These are phyloP conservation scores for Calameuta filiformis DNA, from an alignment of 2,888 invertebrate genomes.

Conservation along the genomic window DNA sequence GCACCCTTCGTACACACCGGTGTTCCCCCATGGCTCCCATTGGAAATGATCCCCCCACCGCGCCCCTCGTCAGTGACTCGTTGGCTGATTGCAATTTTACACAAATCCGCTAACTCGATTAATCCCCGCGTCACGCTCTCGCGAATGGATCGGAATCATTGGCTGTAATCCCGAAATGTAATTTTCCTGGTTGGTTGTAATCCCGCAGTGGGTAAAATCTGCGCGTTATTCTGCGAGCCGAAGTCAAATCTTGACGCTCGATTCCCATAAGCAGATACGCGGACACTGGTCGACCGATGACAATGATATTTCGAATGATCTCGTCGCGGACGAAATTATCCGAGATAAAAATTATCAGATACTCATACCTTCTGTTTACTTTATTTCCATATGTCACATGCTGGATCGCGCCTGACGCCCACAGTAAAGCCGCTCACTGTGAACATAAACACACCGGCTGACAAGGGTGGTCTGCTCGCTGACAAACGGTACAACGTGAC, in stretches of 20 bases:
- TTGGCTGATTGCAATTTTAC: constrained; percentile 44
- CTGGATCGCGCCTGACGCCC: constrained; percentile 25
- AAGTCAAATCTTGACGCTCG: not conserved
- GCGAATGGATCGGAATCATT: constrained; percentile 38
- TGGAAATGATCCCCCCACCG: constrained; percentile 3
- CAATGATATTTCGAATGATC: not conserved
- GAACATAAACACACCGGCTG: constrained; percentile 74
- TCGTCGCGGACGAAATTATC: not conserved
- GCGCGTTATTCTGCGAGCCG: not conserved
- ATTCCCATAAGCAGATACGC: not conserved
- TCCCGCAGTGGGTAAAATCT: not conserved
- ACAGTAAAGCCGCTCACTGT: constrained; percentile 87
- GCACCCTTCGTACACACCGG: not conserved
- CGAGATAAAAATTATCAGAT: not conserved
- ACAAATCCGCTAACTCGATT: constrained; percentile 40
- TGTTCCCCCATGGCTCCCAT: not conserved
- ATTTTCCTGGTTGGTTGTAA: constrained; percentile 28
- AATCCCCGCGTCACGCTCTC: constrained; percentile 42
- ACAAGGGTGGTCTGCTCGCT: constrained; percentile 75
- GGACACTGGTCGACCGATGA: not conserved
- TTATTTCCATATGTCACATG: not conserved
- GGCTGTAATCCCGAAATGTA: constrained; percentile 40
- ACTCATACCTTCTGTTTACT: not conserved
- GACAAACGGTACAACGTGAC: constrained; percentile 85
- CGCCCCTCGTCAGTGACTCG: constrained; percentile 4